A percentile compares a stretch with the other conserved stretches of the same genome.
phyloP scores from a whole-genome alignment of 2,888 invertebrate species.

The Blomia tropicalis region DNA sequence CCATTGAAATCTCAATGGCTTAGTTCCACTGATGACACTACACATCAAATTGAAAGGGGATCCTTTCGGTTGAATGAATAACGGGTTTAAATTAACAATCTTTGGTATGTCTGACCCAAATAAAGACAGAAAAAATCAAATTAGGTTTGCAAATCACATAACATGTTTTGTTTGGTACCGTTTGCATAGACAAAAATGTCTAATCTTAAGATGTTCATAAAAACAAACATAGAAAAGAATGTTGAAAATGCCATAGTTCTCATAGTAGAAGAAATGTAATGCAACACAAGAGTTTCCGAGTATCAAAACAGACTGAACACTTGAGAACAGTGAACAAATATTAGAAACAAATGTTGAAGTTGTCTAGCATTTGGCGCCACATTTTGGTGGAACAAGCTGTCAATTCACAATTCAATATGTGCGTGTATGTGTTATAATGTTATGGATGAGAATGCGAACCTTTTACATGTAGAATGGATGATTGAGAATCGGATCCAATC shows the following conservation, averaged over 20 bases:
- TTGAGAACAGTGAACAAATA: too few species aligned
- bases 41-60: neutral
- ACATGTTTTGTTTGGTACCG: neutral
- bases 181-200: neutral
- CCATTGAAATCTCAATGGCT: neutral
- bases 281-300: too few species aligned
- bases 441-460: conserved; percentile 32
- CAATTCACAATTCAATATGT: neutral
- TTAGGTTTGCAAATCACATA: neutral
- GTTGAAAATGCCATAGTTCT: too few species aligned
- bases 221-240: too few species aligned
- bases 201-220: neutral
- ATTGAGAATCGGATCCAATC: conserved; percentile 36
- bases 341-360: too few species aligned
- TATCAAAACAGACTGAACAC: neutral
- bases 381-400: neutral
- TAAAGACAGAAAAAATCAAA: neutral
- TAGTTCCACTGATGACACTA: neutral
- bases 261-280: too few species aligned
- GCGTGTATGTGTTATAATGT: too few species aligned
- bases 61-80: neutral
- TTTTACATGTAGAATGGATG: conserved; percentile 38
- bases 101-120: neutral
- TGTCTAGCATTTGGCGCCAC: conserved; percentile 14
- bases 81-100: neutral